Evolutionary conservation across 2,113 vertebrate species (phyloP).

Genomic region (Dasyornis broadbenti): DNA sequence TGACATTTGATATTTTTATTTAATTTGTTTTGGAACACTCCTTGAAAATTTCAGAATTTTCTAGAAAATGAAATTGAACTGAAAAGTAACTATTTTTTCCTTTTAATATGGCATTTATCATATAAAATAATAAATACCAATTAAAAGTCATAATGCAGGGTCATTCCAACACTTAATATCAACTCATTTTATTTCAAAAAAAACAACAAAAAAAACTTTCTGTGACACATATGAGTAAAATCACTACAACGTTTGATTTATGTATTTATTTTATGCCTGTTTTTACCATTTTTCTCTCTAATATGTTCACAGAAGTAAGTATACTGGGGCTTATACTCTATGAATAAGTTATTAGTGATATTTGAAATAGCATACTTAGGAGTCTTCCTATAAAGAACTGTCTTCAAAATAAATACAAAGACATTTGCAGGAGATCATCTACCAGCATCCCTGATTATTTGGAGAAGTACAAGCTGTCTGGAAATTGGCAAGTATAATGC

Average conservation of each 20-base stretch:
- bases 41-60: neutral
- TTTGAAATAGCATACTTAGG: neutral
- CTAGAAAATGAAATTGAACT: neutral
- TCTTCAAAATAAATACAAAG: neutral
- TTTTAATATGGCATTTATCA: neutral
- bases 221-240: neutral
- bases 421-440: neutral
- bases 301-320: neutral
- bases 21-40: neutral
- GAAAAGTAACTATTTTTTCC: neutral
- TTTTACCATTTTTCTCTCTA: neutral
- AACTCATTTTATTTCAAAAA: rapidly evolving
- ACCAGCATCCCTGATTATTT: neutral
- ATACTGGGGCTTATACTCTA: neutral
- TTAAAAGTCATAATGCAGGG: neutral
- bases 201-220: neutral
- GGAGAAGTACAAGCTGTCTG: neutral
- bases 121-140: neutral
- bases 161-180: neutral
- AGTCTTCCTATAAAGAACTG: neutral
- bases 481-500: neutral
- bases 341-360: neutral
- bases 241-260: neutral
- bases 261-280: neutral
- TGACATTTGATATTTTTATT: neutral